phyloP scores from a whole-genome alignment of 1,140 invertebrate species.

The Camponotus vicinus region DNA sequence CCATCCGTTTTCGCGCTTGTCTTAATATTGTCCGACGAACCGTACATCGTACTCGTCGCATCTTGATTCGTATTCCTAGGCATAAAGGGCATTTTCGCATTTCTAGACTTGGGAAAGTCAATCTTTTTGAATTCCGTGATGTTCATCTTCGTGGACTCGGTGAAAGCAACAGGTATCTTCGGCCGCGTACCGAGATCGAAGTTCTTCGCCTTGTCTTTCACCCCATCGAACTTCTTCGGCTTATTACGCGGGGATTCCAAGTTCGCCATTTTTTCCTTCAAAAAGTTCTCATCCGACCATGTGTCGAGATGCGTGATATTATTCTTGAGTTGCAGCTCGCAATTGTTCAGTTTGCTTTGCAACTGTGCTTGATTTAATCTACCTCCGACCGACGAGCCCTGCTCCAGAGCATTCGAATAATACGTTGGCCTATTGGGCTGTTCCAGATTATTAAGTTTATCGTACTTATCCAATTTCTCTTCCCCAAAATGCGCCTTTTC shows the following conservation, averaged over 20 bases:
- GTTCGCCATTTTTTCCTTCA: conserved; percentile 66
- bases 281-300: conserved; percentile 59
- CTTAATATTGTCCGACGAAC: conserved; percentile 76
- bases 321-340: conserved; percentile 64
- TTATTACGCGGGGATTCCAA: conserved; percentile 73
- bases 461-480: conserved; percentile 76
- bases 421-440: conserved; percentile 73
- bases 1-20: conserved; percentile 67
- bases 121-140: conserved; percentile 77
- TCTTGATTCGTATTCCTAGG: conserved; percentile 72
- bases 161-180: conserved; percentile 71
- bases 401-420: conserved; percentile 79
- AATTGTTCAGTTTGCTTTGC: conserved; percentile 65
- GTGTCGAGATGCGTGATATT: conserved; percentile 48
- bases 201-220: conserved; percentile 69
- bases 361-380: conserved; percentile 31
- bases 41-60: conserved; percentile 61
- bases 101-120: conserved; percentile 71
- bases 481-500: conserved; percentile 75
- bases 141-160: conserved; percentile 74
- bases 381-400: conserved; percentile 14
- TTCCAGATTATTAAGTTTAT: conserved; percentile 82
- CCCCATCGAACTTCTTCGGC: conserved; percentile 66
- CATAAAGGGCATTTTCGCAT: conserved; percentile 64
- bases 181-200: conserved; percentile 79